Evolutionary conservation across 2,113 vertebrate species (phyloP).

Genomic region (Ceyx melanurus): DNA sequence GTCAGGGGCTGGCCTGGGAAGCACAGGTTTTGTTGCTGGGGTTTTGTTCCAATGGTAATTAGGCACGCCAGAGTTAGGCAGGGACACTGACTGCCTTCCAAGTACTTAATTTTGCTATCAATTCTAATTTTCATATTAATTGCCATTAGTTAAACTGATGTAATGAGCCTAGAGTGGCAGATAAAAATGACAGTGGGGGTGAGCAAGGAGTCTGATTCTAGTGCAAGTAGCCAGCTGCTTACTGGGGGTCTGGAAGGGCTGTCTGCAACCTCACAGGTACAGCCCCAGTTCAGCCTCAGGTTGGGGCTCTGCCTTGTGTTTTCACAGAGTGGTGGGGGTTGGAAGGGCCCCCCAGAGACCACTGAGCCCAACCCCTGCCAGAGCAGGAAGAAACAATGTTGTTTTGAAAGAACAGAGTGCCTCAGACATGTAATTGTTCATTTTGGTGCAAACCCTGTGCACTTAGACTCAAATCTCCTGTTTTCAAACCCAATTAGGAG

Average conservation of each 20-base stretch:
- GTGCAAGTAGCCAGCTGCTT: not conserved
- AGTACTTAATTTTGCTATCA: constrained; percentile 24
- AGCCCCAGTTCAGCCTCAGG: not conserved
- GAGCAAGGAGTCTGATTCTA: not conserved
- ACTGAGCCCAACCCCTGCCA: too few relatives aligned
- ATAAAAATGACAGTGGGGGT: not conserved
- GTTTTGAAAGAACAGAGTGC: constrained; percentile 16
- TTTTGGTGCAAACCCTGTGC: constrained; percentile 41
- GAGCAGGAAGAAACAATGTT: too few relatives aligned
- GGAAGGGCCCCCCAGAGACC: too few relatives aligned
- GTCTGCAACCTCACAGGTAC: not conserved
- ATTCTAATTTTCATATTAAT: constrained; percentile 53
- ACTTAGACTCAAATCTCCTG: constrained; percentile 60
- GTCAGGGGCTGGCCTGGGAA: not conserved
- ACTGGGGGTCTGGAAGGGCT: not conserved
- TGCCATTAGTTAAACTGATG: constrained; percentile 39
- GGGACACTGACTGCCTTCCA: not conserved
- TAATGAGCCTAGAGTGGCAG: constrained; percentile 38
- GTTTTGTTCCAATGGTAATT: not conserved
- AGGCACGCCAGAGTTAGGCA: not conserved
- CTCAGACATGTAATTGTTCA: constrained; percentile 40
- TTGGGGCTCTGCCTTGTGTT: not conserved
- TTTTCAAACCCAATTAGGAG: constrained; percentile 78
- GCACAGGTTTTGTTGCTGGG: not conserved
- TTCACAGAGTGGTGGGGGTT: too few relatives aligned